Conservation (phyloP, 2,113 vertebrate species). For the Forbesichthys papilliferus region DNA sequence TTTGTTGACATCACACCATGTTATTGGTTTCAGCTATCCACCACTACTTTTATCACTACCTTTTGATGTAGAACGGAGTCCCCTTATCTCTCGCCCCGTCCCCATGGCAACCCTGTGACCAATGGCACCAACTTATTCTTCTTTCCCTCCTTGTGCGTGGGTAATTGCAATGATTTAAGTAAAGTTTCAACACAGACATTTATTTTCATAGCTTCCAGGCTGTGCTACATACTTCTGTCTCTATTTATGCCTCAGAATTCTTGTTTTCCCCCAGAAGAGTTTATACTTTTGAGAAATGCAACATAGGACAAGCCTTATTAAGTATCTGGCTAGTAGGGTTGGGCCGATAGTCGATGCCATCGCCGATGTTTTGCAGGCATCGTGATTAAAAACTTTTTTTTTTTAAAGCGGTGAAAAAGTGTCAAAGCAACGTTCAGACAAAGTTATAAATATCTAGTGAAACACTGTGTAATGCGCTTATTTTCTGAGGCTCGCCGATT, state of each 20-base stretch:
- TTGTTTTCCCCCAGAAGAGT: not conserved
- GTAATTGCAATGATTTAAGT: slow-evolving; percentile 42
- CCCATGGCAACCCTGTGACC: slow-evolving; percentile 71
- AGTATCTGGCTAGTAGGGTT: not conserved
- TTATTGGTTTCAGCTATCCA: slow-evolving; percentile 32
- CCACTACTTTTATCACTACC: slow-evolving; percentile 25
- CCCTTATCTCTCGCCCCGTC: slow-evolving; percentile 59
- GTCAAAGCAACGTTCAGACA: no score
- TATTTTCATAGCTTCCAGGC: not conserved
- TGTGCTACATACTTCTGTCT: not conserved
- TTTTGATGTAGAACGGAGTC: slow-evolving; percentile 38
- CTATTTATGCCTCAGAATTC: not conserved
- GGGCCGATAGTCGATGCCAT: no score
- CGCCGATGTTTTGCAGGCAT: no score
- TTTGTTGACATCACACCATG: not conserved
- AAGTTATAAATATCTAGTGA: no score
- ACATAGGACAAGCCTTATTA: not conserved
- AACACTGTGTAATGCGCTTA: no score
- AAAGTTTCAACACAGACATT: slow-evolving; percentile 14
- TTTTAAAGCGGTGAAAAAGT: no score
- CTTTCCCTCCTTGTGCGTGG: slow-evolving; percentile 31
- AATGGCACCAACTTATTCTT: slow-evolving; percentile 34
- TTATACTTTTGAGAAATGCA: not conserved
- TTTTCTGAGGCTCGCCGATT: no score
- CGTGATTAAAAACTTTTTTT: no score